Conservation (phyloP, 64 coral and sea anemone species). For the Astreopora myriophthalma region DNA sequence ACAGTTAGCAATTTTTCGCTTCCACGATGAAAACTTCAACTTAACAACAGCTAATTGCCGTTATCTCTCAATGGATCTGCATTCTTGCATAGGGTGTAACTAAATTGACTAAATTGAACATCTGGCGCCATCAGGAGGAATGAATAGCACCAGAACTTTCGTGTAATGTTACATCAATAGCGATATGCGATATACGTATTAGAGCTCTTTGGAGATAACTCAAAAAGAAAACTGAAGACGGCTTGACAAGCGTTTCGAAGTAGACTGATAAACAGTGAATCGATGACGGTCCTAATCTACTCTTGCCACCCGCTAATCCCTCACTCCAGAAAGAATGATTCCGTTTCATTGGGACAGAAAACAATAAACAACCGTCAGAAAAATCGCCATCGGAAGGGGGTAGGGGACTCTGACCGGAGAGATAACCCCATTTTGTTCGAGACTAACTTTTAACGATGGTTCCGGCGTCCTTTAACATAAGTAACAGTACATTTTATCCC, state of each 20-base stretch:
- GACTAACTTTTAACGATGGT: too few relatives aligned
- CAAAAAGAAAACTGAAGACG: background rate
- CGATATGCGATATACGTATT: too few relatives aligned
- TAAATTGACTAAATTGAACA: background rate
- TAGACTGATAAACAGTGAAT: background rate
- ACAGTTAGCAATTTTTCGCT: background rate
- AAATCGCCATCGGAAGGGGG: background rate
- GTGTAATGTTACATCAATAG: background rate
- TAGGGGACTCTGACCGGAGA: too few relatives aligned
- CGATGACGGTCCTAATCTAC: background rate
- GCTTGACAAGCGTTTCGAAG: background rate
- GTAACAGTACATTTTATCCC: too few relatives aligned
- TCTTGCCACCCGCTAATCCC: background rate
- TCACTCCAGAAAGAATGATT: background rate
- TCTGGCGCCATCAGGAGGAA: background rate
- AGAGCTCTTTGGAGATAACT: background rate
- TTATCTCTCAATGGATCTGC: background rate
- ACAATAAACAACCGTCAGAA: background rate
- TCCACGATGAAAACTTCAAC: background rate
- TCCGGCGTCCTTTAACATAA: too few relatives aligned
- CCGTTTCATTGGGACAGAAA: background rate
- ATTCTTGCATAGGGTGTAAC: conserved; percentile 13
- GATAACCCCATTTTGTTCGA: too few relatives aligned
- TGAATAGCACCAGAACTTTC: background rate
- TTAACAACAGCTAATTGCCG: background rate